phyloP scores from a whole-genome alignment of 2,888 invertebrate species.

The Mimas tiliae region DNA sequence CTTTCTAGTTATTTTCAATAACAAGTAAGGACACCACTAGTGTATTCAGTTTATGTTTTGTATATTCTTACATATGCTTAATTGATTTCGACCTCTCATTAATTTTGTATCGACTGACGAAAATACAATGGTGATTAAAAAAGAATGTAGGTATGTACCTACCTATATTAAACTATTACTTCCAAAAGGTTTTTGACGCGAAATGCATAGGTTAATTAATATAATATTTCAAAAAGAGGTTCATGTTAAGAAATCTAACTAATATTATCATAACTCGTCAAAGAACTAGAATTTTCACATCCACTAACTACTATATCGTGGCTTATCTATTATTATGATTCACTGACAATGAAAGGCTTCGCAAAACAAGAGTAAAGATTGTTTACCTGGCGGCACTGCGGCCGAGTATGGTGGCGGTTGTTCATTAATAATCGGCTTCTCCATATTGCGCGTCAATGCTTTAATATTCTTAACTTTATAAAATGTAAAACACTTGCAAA shows the following conservation, averaged over 20 bases:
- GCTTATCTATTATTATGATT: constrained; percentile 63
- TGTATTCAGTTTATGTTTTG: no score
- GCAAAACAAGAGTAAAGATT: constrained; percentile 36
- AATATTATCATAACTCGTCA: constrained; percentile 12
- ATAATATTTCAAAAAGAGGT: not conserved
- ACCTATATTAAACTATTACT: no score
- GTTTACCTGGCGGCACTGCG: constrained; percentile 61
- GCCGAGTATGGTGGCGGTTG: constrained; percentile 84
- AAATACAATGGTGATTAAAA: no score
- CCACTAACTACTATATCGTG: not conserved
- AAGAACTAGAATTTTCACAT: constrained; percentile 9
- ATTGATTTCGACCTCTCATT: no score
- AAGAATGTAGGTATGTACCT: no score
- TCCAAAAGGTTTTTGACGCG: not conserved
- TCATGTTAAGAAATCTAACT: not conserved
- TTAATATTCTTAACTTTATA: not conserved
- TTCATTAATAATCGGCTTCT: constrained; percentile 68
- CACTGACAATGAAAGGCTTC: constrained; percentile 49
- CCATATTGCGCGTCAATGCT: constrained; percentile 55
- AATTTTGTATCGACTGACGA: no score
- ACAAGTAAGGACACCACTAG: no score
- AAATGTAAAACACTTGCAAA: constrained; percentile 19
- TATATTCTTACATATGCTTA: no score
- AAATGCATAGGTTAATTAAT: not conserved
- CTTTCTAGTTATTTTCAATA: no score